Conservation (phyloP, 2,888 invertebrate species). For the Augiades crinisus region DNA sequence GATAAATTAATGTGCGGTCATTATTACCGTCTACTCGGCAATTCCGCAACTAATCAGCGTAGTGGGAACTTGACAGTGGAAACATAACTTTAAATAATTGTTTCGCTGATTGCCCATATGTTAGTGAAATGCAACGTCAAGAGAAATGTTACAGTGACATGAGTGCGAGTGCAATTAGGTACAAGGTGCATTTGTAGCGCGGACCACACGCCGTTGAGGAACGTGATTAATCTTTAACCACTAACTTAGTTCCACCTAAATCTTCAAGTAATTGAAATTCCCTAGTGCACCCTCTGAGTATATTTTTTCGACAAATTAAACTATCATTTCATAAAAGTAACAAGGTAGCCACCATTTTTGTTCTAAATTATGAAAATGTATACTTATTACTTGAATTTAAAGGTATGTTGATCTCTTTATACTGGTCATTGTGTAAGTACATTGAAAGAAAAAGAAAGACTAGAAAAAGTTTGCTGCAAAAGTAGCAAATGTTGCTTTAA, state of each 20-base stretch:
- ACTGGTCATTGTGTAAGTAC: no score
- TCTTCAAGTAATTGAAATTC: neutral
- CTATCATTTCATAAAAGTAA: no score
- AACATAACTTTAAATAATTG: slow-evolving; percentile 28
- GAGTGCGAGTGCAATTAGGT: slow-evolving; percentile 45
- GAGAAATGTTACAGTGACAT: slow-evolving; percentile 48
- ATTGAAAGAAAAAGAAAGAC: no score
- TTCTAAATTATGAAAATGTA: no score
- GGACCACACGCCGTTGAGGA: slow-evolving; percentile 36
- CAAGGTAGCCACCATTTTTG: no score
- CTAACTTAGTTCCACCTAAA: neutral
- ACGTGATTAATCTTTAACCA: slow-evolving; percentile 16
- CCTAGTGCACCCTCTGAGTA: no score
- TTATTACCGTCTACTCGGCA: slow-evolving; percentile 30
- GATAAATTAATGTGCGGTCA: slow-evolving; percentile 32
- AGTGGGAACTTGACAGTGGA: slow-evolving; percentile 27
- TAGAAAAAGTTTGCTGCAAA: neutral
- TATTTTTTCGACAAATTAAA: no score
- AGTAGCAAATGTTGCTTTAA: slow-evolving; percentile 18
- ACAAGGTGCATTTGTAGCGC: slow-evolving; percentile 37
- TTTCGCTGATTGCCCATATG: slow-evolving; percentile 44
- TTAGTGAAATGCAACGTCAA: slow-evolving; percentile 42
- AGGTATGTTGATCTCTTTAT: no score
- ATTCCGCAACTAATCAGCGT: slow-evolving; percentile 32
- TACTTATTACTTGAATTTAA: no score